Evolutionary conservation across 2,888 invertebrate species (phyloP), one percentile per base, ranked within the genome.

Genomic region (Zaprionus lineosus): DNA sequence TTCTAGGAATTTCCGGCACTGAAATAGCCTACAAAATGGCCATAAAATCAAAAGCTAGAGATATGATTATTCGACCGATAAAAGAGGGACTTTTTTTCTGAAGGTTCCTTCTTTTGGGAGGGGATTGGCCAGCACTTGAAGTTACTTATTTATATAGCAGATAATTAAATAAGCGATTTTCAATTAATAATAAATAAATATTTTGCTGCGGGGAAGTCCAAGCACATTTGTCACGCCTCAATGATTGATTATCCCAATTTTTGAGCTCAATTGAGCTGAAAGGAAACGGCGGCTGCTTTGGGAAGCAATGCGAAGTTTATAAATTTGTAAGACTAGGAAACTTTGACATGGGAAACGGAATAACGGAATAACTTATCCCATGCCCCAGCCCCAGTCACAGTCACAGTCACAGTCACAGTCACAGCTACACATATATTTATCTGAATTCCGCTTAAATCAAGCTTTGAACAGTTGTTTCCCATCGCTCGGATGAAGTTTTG

Each of bases 1-100:
- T 82, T 82, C 66, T 33, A 34, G 59, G 79, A 59, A 82, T 78
- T 70, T 82, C 61, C 71, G 74, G 61, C 15, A 37, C 37, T 14
- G 21, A 44, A 57, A 61, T 44, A 47, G 55, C 47, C 7, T 31
- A 26, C 41, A 39, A 65, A 50, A n/a, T n/a, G 65, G 48, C 40
- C 64, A 33, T 57, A 69, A 57, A 57, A 36, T 19, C 21, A 33
- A 58, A 34, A 51, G 34, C 11, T 19, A 50, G 52, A 70, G 56
- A 67, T 57, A 24, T 41, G 19, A 33, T 28, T 26, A 19, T 12
- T 28, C 33, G 44, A 15, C 36, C 29, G 67, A 71, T 70, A 68
- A 64, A 48, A 44, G 34, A 15, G 51, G 67, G 43, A 44, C 16
- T 57, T 64, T 67, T 47, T 67, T 61, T 18, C n/a, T n/a, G n/a